Conservation (phyloP, 2,888 invertebrate species). For the Plebejus anna region DNA sequence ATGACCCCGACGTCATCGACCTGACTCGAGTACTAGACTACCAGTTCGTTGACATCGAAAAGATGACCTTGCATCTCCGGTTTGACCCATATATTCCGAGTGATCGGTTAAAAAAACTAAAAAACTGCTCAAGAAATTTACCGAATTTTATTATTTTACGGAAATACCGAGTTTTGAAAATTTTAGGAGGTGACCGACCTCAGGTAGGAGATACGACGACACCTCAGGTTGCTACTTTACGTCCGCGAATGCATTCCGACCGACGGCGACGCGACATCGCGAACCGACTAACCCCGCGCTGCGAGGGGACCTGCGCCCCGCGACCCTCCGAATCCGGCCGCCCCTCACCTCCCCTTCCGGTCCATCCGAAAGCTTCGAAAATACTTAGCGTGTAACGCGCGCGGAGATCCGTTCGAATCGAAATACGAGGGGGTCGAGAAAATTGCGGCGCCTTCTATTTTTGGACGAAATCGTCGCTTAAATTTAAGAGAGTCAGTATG, state of each 20-base stretch:
- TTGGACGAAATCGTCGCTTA: conserved; percentile 41
- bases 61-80: conserved; percentile 71
- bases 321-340: conserved; percentile 70
- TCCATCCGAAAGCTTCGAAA: conserved; percentile 76
- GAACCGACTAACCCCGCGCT: conserved; percentile 78
- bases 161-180: conserved; percentile 34
- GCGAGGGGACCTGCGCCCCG: conserved; percentile 75
- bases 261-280: conserved; percentile 77
- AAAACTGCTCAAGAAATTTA: conserved; percentile 8
- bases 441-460: conserved; percentile 34
- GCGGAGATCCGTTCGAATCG: conserved; percentile 51
- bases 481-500: conserved; percentile 54
- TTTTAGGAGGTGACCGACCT: conserved; percentile 60
- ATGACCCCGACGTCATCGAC: conserved; percentile 72
- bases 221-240: conserved; percentile 77
- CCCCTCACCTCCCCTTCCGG: conserved; percentile 67
- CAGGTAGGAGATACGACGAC: conserved; percentile 72
- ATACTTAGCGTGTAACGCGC: conserved; percentile 69
- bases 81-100: conserved; percentile 62
- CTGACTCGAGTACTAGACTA: conserved; percentile 68
- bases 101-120: conserved; percentile 10
- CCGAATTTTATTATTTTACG: conserved; percentile 22
- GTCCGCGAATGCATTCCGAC: conserved; percentile 79
- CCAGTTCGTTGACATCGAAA: conserved; percentile 74
- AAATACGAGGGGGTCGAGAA: conserved; percentile 34